Conservation (phyloP, 2,797 vertebrate species). For the Sebastes paucispinis region DNA sequence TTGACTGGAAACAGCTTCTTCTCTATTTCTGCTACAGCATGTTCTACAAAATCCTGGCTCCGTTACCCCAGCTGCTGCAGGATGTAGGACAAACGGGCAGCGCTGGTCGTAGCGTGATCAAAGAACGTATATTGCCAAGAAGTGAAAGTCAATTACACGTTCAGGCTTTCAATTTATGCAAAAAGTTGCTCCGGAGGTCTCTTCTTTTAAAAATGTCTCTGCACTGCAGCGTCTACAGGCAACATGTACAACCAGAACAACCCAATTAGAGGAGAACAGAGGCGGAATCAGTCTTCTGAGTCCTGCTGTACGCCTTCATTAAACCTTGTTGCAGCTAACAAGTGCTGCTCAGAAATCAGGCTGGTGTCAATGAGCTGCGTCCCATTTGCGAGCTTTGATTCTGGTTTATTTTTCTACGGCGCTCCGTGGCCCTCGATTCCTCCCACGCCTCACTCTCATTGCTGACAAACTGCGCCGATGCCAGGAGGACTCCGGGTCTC, state of each 20-base stretch:
- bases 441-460: slow-evolving; percentile 23
- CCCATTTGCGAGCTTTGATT: slow-evolving; percentile 39
- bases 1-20: slow-evolving; percentile 47
- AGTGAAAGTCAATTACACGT: too few relatives aligned
- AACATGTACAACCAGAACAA: slow-evolving; percentile 21
- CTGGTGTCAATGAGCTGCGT: slow-evolving; percentile 15
- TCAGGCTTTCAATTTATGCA: neutral
- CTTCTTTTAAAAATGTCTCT: neutral
- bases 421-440: neutral
- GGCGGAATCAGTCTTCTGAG: slow-evolving; percentile 23
- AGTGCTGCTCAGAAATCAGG: slow-evolving; percentile 35
- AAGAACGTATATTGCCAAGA: too few relatives aligned
- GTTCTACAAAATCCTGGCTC: slow-evolving; percentile 21
- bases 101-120: neutral
- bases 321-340: slow-evolving; percentile 28
- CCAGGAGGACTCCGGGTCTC: slow-evolving; percentile 45
- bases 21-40: slow-evolving; percentile 21
- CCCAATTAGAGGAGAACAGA: slow-evolving; percentile 56
- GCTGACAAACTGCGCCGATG: slow-evolving; percentile 8
- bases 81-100: slow-evolving; percentile 3
- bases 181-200: neutral
- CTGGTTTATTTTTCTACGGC: slow-evolving; percentile 33
- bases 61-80: slow-evolving; percentile 9
- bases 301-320: slow-evolving; percentile 43
- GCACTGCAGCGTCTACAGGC: slow-evolving; percentile 4